Evolutionary conservation across 2,113 vertebrate genomes (phyloP).

Genomic region (Brevimyrus niger): DNA sequence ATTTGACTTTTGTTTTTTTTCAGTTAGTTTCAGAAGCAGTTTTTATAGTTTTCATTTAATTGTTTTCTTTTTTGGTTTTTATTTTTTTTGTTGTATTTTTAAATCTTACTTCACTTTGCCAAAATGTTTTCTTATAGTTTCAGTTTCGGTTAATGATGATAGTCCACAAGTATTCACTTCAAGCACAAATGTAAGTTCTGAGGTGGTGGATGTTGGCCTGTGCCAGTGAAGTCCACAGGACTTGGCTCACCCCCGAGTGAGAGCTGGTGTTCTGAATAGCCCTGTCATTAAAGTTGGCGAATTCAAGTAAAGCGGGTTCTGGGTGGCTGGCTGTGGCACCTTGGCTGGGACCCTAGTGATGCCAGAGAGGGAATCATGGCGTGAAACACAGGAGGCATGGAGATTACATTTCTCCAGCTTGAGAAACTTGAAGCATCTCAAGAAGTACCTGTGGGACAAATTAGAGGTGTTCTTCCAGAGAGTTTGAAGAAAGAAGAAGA

Average conservation of each 20-base stretch:
- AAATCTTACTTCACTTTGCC: background rate
- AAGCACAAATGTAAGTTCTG: background rate
- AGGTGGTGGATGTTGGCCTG: background rate
- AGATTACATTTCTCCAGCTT: background rate
- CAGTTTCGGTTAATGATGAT: background rate
- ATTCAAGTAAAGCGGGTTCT: background rate
- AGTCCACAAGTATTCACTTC: background rate
- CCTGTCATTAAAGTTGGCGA: background rate
- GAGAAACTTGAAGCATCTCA: background rate
- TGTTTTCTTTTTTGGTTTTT: background rate
- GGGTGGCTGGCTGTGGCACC: background rate
- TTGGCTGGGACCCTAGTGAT: background rate
- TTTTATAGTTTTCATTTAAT: background rate
- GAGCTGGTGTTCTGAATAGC: background rate
- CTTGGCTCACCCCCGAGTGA: background rate
- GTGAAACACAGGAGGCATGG: background rate
- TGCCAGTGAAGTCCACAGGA: background rate
- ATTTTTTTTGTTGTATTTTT: background rate
- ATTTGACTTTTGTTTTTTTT: background rate
- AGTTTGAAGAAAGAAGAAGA: background rate
- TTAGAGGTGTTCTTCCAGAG: background rate
- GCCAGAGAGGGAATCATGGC: background rate
- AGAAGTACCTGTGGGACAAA: background rate
- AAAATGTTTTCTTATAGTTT: background rate
- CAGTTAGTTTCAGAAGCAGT: background rate